Conservation (phyloP, 2,113 vertebrate species). For the Rissa tridactyla region DNA sequence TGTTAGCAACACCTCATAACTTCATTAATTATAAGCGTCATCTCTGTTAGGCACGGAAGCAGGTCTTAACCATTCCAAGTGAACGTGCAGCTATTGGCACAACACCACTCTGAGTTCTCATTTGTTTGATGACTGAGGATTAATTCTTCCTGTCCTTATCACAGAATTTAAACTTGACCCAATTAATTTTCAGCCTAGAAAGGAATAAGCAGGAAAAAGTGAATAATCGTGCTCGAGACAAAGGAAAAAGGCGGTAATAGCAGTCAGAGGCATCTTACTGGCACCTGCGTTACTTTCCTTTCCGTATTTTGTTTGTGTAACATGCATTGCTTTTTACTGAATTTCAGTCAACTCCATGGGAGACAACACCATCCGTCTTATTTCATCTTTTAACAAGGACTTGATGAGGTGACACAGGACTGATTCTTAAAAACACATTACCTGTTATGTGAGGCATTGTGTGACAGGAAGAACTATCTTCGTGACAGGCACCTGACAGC, state of each 20-base stretch:
- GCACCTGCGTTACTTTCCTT: background rate
- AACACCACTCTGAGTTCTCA: background rate
- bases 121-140: constrained; percentile 10
- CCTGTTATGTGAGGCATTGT: constrained; percentile 82
- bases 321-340: constrained; percentile 57
- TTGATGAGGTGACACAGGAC: constrained; percentile 83
- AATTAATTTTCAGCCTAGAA: constrained; percentile 42
- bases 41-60: background rate
- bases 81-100: background rate
- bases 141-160: constrained; percentile 27
- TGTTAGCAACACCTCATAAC: constrained; percentile 25
- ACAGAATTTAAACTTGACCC: constrained; percentile 37
- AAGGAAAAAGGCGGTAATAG: background rate
- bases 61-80: background rate
- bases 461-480: constrained; percentile 82
- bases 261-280: background rate
- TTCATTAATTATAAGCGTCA: constrained; percentile 38
- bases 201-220: constrained; percentile 27
- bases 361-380: constrained; percentile 80
- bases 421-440: constrained; percentile 87
- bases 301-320: background rate
- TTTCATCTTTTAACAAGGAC: constrained; percentile 84
- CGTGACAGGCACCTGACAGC: constrained; percentile 84
- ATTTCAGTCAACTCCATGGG: constrained; percentile 70
- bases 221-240: background rate